phyloP scores from a whole-genome alignment of 2,888 invertebrate species.

The Abrostola tripartita region DNA sequence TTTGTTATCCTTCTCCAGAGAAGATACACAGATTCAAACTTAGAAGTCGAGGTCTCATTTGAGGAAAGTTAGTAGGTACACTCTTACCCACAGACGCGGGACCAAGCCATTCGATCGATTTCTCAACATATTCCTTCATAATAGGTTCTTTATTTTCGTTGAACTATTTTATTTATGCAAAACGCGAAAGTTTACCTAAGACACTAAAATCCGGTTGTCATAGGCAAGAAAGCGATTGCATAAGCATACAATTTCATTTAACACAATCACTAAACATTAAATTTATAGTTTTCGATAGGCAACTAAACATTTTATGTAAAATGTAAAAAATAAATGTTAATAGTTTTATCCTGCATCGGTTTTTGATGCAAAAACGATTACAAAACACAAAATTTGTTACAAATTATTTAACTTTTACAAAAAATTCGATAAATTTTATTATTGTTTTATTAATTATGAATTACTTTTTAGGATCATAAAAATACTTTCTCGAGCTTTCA shows the following conservation, averaged over 20 bases:
- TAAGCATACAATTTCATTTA: constrained; percentile 1
- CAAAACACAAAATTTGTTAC: not conserved
- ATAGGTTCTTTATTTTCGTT: no score
- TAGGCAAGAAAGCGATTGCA: not conserved
- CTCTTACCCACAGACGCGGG: no score
- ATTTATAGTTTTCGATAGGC: constrained; percentile 2
- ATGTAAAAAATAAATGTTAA: not conserved
- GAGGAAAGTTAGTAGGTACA: no score
- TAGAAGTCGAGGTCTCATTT: no score
- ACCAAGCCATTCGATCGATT: no score
- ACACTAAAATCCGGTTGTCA: not conserved
- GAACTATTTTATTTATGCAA: no score
- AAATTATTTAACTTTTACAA: constrained; percentile 1
- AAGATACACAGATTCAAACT: no score
- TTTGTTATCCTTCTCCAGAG: no score
- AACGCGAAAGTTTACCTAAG: not conserved
- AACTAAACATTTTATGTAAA: constrained; percentile 4
- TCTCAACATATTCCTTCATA: no score
- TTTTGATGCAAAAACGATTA: not conserved
- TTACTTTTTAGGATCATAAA: not conserved
- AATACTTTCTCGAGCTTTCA: constrained; percentile 36
- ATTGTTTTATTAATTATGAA: not conserved
- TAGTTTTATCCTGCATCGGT: not conserved
- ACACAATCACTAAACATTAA: not conserved
- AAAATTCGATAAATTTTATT: not conserved